Percentiles rank a stretch among this genome's conserved stretches.
phyloP scores from a whole-genome alignment of 1,140 invertebrate genomes.

The Drosophila pachea region DNA sequence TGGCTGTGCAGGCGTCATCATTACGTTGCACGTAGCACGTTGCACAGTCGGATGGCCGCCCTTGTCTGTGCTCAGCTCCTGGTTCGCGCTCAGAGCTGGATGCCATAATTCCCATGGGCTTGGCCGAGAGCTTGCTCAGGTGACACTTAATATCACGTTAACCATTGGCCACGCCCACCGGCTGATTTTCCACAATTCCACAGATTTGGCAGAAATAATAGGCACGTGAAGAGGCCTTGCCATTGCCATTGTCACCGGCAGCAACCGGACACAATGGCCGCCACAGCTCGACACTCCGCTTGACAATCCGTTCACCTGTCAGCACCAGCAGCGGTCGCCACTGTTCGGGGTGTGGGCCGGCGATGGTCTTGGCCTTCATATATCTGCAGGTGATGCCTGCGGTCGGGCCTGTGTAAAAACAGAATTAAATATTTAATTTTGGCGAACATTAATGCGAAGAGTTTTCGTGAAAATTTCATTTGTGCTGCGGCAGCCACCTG shows the following conservation, averaged over 20 bases:
- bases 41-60: constrained; percentile 13
- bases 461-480: constrained; percentile 7
- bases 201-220: constrained; percentile 50
- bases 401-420: neutral
- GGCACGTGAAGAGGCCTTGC: constrained; percentile 55
- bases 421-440: constrained; percentile 14
- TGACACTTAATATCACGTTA: constrained; percentile 13
- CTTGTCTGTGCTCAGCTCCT: constrained; percentile 7
- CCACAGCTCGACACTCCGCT: constrained; percentile 20
- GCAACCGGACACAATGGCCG: constrained; percentile 27
- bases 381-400: constrained; percentile 32
- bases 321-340: constrained; percentile 43
- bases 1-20: constrained; percentile 36
- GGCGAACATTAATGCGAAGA: neutral
- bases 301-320: constrained; percentile 44
- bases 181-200: constrained; percentile 34
- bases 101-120: constrained; percentile 18
- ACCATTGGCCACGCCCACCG: neutral
- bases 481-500: constrained; percentile 38
- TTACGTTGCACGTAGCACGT: constrained; percentile 54
- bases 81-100: constrained; percentile 19
- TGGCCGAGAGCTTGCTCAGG: neutral
- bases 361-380: neutral
- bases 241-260: constrained; percentile 60
- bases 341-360: constrained; percentile 26